Evolutionary conservation across 2,797 vertebrate genomes (phyloP).

Genomic region (Notoglanidium macrostoma): DNA sequence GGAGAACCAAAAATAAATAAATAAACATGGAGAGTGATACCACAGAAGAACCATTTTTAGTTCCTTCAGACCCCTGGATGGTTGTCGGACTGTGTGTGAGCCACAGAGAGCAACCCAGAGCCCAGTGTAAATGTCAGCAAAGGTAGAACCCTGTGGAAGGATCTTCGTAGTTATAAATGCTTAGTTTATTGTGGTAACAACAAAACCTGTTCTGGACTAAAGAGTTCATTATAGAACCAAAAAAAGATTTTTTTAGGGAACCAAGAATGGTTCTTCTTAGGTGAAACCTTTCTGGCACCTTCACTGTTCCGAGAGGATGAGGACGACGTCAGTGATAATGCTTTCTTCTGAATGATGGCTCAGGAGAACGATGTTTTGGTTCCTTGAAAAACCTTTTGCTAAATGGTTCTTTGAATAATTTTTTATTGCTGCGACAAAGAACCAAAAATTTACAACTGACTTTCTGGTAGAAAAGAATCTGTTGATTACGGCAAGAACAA

Average conservation of each 20-base stretch:
- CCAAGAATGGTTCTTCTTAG: neutral
- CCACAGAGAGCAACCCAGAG: neutral
- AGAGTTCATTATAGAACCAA: neutral
- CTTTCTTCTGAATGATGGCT: neutral
- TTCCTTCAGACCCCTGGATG: neutral
- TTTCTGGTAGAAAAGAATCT: neutral
- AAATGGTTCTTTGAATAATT: neutral
- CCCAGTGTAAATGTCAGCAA: neutral
- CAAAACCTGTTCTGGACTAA: neutral
- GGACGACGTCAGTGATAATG: neutral
- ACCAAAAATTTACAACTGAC: neutral
- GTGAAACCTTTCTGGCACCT: neutral
- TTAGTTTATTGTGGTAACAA: neutral
- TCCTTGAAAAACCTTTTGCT: neutral
- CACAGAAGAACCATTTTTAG: neutral
- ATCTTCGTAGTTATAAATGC: neutral
- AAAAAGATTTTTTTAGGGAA: neutral
- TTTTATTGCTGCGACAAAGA: neutral
- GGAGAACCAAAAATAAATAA: neutral
- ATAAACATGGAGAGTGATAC: neutral
- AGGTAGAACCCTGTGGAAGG: neutral
- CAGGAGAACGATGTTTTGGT: neutral
- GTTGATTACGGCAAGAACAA: neutral
- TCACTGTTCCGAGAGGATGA: neutral
- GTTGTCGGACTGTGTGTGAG: neutral